Evolutionary conservation across 1,140 invertebrate genomes (phyloP), one percentile per base, ranked within the genome.

Genomic region (Teleogryllus occipitalis): DNA sequence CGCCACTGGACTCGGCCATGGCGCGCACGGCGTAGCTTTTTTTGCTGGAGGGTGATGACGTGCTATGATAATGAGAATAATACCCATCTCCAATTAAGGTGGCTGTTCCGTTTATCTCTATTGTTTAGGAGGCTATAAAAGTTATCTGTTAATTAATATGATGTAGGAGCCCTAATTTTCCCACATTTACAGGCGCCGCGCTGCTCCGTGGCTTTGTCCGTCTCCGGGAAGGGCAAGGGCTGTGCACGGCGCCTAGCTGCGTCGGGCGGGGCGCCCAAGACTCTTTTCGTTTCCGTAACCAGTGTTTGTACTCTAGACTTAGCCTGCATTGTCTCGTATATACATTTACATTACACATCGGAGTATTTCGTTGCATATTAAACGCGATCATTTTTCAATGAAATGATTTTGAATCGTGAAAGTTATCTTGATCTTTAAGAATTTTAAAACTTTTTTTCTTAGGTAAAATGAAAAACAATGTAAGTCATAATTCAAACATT

Each of bases 121-220:
- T 80, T 80, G 79, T 80, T 80, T 74, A 65, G 75, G 21, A 22
- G 79, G 48, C 75, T 47, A 77, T 80, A 80, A 80, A 80, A 80
- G 75, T 80, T 80, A 80, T 80, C 79, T 76, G 79, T 77, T 80
- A 80, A 80, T 80, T 80, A 80, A 80, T 80, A 80, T 48, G 79
- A 79, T 65, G 74, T 22, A 75, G 73, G 39, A 75, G 78, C 39
- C 78, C 54, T 65, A 65, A 65, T 65, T 65, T 65, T 65, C 54
- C 18, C 54, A 65, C 54, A 65, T 65, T 65, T 65, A 65, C 54
- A 65, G 10, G 54, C 10, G 18, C 54, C 54, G 54, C 54, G 10
- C 7, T 65, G 10, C 54, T 65, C 54, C 54, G 54, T 65, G 10
- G 54, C 54, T 65, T 65, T 65, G 54, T 65, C 54, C 75, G 27